phyloP scores from a whole-genome alignment of 2,113 vertebrate species.

The Entosphenus tridentatus region DNA sequence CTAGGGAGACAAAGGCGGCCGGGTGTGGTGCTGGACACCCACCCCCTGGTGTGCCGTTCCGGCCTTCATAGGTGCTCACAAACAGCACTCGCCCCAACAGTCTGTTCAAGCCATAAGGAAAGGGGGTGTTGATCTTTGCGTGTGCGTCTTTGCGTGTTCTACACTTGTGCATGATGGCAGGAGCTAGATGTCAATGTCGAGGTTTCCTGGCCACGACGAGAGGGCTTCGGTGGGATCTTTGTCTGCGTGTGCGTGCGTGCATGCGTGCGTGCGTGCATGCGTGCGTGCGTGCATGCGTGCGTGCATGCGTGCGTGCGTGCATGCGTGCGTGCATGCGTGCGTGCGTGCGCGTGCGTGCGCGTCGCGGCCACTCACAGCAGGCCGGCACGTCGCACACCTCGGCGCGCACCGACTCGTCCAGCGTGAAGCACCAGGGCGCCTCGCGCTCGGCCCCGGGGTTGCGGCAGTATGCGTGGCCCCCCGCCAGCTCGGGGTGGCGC shows the following conservation, averaged over 20 bases:
- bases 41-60: too few relatives aligned
- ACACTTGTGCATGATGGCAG: too few relatives aligned
- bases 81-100: too few relatives aligned
- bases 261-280: not conserved
- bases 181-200: too few relatives aligned
- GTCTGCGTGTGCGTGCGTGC: not conserved
- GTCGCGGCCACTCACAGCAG: slow-evolving; percentile 37
- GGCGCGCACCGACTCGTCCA: slow-evolving; percentile 68
- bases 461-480: slow-evolving; percentile 90
- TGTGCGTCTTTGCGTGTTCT: too few relatives aligned
- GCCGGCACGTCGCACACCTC: slow-evolving; percentile 73
- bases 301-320: not conserved
- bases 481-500: slow-evolving; percentile 64
- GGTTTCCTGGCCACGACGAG: too few relatives aligned
- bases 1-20: too few relatives aligned
- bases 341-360: not conserved
- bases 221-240: too few relatives aligned
- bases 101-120: too few relatives aligned
- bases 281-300: not conserved
- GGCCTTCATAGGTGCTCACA: too few relatives aligned
- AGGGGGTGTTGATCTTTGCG: too few relatives aligned
- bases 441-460: slow-evolving; percentile 81
- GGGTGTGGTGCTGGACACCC: too few relatives aligned
- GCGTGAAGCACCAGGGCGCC: slow-evolving; percentile 88
- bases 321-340: not conserved